Evolutionary conservation across 2,888 invertebrate genomes (phyloP).

Genomic region (Elmis aenea): DNA sequence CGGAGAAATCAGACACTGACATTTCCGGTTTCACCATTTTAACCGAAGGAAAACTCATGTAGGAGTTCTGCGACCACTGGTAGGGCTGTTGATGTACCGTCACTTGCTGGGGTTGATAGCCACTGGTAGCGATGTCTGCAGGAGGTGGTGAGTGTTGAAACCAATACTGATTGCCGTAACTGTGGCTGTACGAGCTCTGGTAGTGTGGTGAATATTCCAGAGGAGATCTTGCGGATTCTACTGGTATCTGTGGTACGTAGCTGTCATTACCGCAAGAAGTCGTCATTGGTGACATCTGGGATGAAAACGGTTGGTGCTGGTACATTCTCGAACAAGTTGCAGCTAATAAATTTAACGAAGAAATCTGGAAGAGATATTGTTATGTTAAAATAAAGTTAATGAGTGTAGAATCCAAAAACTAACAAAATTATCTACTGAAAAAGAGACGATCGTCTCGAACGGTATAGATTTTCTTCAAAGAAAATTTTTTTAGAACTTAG

Average conservation of each 20-base stretch:
- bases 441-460: no score
- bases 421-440: no score
- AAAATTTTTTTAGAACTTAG: no score
- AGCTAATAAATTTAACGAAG: slow-evolving; percentile 40
- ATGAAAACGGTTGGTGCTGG: slow-evolving; percentile 32
- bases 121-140: slow-evolving; percentile 41
- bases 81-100: slow-evolving; percentile 48
- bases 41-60: slow-evolving; percentile 40
- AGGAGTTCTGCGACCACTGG: slow-evolving; percentile 49
- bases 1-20: slow-evolving; percentile 33
- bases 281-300: slow-evolving; percentile 39
- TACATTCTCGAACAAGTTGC: slow-evolving; percentile 42
- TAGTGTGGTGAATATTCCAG: slow-evolving; percentile 43
- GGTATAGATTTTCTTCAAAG: no score
- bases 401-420: no score
- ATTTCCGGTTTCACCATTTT: slow-evolving; percentile 48
- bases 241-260: slow-evolving; percentile 36
- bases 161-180: slow-evolving; percentile 40
- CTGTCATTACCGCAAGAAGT: slow-evolving; percentile 42
- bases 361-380: slow-evolving; percentile 41
- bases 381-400: slow-evolving; percentile 2
- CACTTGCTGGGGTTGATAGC: slow-evolving; percentile 50
- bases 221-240: slow-evolving; percentile 37
- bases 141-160: slow-evolving; percentile 44
- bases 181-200: slow-evolving; percentile 29